A percentile compares a stretch with the other conserved stretches of the same genome.
Evolutionary conservation across 1,140 invertebrate genomes (phyloP).

Genomic region (Rhyzopertha dominica): DNA sequence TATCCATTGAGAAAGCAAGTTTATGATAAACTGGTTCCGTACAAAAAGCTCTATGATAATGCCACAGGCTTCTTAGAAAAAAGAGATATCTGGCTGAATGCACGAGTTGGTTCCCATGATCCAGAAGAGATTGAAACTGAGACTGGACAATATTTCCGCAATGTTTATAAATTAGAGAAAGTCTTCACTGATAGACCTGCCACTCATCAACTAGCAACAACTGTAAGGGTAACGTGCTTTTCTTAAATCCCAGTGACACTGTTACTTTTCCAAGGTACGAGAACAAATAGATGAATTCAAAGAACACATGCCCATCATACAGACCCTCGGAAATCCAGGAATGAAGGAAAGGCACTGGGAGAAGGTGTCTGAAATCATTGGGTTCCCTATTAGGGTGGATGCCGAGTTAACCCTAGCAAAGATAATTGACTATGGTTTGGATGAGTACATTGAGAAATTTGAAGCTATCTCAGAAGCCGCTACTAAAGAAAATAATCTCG

Average conservation of each 20-base stretch:
- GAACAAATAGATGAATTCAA: slow-evolving; percentile 84
- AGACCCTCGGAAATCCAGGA: slow-evolving; percentile 89
- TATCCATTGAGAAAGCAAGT: slow-evolving; percentile 79
- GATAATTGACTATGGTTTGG: slow-evolving; percentile 89
- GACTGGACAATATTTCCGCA: slow-evolving; percentile 72
- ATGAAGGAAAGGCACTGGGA: slow-evolving; percentile 94
- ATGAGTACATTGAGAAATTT: slow-evolving; percentile 87
- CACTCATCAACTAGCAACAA: slow-evolving; percentile 58
- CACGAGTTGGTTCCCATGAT: slow-evolving; percentile 76
- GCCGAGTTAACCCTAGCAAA: slow-evolving; percentile 79
- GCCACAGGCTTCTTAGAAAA: slow-evolving; percentile 81
- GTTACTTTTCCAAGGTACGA: slow-evolving; percentile 39
- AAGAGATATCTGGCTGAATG: slow-evolving; percentile 76
- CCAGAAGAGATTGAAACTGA: slow-evolving; percentile 86
- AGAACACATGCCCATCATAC: slow-evolving; percentile 83
- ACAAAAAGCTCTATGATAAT: slow-evolving; percentile 84
- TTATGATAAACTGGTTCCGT: slow-evolving; percentile 73
- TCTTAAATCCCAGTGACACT: background rate
- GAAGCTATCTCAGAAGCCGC: slow-evolving; percentile 91
- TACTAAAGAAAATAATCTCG: slow-evolving; percentile 90
- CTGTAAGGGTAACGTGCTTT: slow-evolving; percentile 45
- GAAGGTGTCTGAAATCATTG: slow-evolving; percentile 91
- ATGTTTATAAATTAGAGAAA: slow-evolving; percentile 85
- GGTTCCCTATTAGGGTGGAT: slow-evolving; percentile 85
- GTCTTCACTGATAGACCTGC: slow-evolving; percentile 68